Evolutionary conservation across 37 sponge, comb jelly and placozoan species (phyloP), one percentile per base, ranked within the genome.

Genomic region (Beroe forskalii): DNA sequence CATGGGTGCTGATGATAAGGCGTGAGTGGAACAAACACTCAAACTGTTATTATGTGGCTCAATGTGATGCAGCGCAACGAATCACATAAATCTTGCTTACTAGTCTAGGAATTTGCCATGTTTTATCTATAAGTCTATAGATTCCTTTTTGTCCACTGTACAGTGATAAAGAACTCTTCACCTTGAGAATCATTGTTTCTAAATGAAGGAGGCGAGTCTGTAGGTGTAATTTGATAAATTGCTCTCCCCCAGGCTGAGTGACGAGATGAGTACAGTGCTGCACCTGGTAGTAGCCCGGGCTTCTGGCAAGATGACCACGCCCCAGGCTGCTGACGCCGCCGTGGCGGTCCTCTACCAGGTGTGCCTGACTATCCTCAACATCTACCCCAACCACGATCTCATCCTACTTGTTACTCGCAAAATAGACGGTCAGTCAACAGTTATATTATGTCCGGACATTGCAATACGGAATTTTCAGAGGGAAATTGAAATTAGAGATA

Each of bases 1-100:
- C 38, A 43, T 97, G 62, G 97, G 97, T 44, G 80, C 92, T 19
- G 95, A 95, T 60, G 96, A 97, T 91, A 39, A 90, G 20, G 89
- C 62, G 93, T 95, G 75, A 23, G 93, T 91, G 60, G 3, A 55
- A 17, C 60, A 17, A 17, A 55, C 9, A 55, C 60, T 20, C 17
- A 55, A 20, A 55, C 9, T 55, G 9, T 55, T n/a, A n/a, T n/a
- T n/a, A n/a, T n/a, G n/a, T n/a, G n/a, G n/a, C n/a, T n/a, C n/a
- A n/a, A n/a, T n/a, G n/a, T n/a, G n/a, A n/a, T n/a, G n/a, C n/a
- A n/a, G n/a, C n/a, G n/a, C n/a, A n/a, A n/a, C n/a, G n/a, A n/a
- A n/a, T n/a, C n/a, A n/a, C n/a, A n/a, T n/a, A n/a, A n/a, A n/a
- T n/a, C n/a, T n/a, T n/a, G n/a, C n/a, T n/a, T n/a, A n/a, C n/a